These are phyloP conservation scores for Willowsia nigromaculata DNA, from an alignment of 2,888 invertebrate species.

Conservation along the genomic window DNA sequence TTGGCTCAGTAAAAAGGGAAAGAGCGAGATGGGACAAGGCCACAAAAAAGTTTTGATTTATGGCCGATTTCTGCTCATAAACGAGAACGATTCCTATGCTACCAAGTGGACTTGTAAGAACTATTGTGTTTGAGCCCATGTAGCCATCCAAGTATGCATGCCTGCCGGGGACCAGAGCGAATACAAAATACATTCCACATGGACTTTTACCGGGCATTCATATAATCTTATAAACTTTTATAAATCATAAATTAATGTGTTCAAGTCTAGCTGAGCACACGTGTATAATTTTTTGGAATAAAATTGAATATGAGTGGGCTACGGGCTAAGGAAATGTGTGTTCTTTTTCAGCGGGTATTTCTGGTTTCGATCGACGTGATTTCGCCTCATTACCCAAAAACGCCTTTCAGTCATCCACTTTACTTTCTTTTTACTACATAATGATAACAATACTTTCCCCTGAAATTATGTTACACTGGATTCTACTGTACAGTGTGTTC, in stretches of 20 bases:
- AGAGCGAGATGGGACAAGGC: constrained; percentile 47
- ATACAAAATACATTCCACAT: not conserved
- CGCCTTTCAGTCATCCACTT: constrained; percentile 64
- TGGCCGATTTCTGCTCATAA: constrained; percentile 56
- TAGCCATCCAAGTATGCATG: not conserved
- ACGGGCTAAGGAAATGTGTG: not conserved
- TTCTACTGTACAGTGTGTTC: not conserved
- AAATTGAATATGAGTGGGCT: not conserved
- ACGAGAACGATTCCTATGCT: constrained; percentile 31
- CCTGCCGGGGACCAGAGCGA: not conserved
- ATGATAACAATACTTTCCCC: not conserved
- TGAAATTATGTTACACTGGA: not conserved
- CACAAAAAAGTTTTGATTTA: constrained; percentile 68
- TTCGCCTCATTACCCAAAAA: constrained; percentile 66
- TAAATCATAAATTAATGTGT: not conserved
- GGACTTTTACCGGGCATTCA: no score
- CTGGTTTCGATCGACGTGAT: constrained; percentile 60
- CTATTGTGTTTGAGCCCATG: not conserved
- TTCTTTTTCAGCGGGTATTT: constrained; percentile 30
- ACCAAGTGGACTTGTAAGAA: not conserved
- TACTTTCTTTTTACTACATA: constrained; percentile 34
- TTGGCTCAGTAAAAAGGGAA: not conserved
- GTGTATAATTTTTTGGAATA: not conserved
- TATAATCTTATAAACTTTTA: not conserved
- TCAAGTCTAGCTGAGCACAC: not conserved